phyloP scores from a whole-genome alignment of 2,888 invertebrate species.

The Pristionchus arcanus region DNA sequence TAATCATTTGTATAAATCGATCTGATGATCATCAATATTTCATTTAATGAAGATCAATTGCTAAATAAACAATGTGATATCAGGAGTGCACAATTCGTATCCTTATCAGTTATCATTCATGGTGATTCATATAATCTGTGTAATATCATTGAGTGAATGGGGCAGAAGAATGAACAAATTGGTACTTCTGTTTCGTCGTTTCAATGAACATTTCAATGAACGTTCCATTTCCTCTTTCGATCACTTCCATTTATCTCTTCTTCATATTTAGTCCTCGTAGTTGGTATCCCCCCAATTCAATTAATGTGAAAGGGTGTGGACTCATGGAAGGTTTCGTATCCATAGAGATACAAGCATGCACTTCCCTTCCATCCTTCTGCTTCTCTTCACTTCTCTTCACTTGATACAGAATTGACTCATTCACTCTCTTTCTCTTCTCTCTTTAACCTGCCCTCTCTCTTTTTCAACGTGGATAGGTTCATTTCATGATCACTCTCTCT shows the following conservation, averaged over 20 bases:
- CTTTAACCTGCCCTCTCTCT: slow-evolving; percentile 6
- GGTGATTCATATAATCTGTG: no score
- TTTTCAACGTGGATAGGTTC: slow-evolving; percentile 14
- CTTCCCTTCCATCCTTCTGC: slow-evolving; percentile 42
- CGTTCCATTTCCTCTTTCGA: not conserved
- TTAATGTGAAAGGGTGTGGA: not conserved
- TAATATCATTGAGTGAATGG: no score
- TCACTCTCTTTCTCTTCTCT: not conserved
- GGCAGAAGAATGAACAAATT: no score
- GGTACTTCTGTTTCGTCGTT: not conserved
- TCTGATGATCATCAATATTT: no score
- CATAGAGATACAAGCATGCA: slow-evolving; percentile 13
- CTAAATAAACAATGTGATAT: no score
- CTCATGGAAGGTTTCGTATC: not conserved
- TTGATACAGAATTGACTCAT: slow-evolving; percentile 3
- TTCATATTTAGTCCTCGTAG: no score
- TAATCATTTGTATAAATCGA: no score
- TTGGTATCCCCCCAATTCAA: not conserved
- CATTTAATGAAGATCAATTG: no score
- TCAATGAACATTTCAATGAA: not conserved
- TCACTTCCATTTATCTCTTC: not conserved
- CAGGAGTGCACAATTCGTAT: no score
- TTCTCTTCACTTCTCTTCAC: not conserved
- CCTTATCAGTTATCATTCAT: no score
- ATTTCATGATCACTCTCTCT: not conserved